Percentiles rank a stretch among this genome's conserved stretches.
Conservation (phyloP, 92 coral and sea anemone species). For the Heteractis magnifica region DNA sequence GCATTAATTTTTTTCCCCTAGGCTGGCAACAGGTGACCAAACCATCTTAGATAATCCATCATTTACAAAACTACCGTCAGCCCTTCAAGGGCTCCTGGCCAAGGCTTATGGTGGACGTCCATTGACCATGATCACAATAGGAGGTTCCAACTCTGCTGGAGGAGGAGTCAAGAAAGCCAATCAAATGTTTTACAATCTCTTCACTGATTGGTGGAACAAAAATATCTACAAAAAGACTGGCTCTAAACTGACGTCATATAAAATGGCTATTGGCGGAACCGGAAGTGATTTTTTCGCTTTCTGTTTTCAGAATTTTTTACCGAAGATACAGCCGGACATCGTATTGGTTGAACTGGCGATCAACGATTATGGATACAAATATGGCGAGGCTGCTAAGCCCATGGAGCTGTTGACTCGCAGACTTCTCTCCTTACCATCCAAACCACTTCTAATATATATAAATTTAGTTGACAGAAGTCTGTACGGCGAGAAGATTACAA, state of each 20-base stretch:
- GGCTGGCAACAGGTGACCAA: background rate
- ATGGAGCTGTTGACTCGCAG: conserved; percentile 78
- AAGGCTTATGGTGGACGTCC: conserved; percentile 40
- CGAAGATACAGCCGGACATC: conserved; percentile 49
- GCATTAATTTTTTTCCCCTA: background rate
- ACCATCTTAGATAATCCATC: background rate
- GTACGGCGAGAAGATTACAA: conserved; percentile 19
- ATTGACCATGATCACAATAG: conserved; percentile 54
- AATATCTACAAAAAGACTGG: conserved; percentile 23
- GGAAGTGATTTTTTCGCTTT: conserved; percentile 69
- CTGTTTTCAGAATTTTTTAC: conserved; percentile 57
- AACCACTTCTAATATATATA: conserved; percentile 68
- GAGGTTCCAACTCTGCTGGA: conserved; percentile 77
- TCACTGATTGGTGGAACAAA: conserved; percentile 64
- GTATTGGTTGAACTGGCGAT: conserved; percentile 72
- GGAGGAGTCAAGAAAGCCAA: conserved; percentile 48
- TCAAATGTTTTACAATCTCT: conserved; percentile 34
- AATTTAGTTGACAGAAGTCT: conserved; percentile 69
- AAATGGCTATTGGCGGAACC: conserved; percentile 64
- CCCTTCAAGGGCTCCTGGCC: conserved; percentile 17
- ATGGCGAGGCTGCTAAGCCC: conserved; percentile 58
- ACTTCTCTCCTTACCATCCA: conserved; percentile 49
- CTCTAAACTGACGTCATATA: conserved; percentile 24
- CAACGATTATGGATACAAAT: conserved; percentile 49
- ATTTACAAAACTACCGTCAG: background rate